Percentiles rank a stretch among this genome's conserved stretches.
phyloP scores from a whole-genome alignment of 2,888 invertebrate genomes.

The Cyrtodaria siliqua region DNA sequence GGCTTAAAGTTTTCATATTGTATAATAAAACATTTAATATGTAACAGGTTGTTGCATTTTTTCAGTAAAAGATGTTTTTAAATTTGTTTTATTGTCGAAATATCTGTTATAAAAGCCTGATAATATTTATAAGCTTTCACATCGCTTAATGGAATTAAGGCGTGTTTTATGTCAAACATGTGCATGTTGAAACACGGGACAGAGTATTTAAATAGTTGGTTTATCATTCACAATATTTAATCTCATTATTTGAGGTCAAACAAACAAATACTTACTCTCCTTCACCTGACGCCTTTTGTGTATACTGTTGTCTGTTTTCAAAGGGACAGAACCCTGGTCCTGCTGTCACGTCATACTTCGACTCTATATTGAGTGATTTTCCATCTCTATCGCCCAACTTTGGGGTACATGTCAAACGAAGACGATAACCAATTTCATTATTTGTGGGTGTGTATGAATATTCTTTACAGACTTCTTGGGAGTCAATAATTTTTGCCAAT shows the following conservation, averaged over 20 bases:
- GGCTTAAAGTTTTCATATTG: too few relatives aligned
- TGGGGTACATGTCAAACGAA: conserved; percentile 89
- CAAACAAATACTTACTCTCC: conserved; percentile 87
- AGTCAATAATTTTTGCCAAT: conserved; percentile 85
- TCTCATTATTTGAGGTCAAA: too few relatives aligned
- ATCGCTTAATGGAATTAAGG: too few relatives aligned
- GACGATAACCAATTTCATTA: conserved; percentile 89
- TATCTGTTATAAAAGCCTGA: too few relatives aligned
- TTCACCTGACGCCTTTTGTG: conserved; percentile 88
- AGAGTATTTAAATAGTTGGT: not conserved
- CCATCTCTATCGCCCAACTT: conserved; percentile 88
- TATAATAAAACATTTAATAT: too few relatives aligned
- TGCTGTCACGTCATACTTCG: conserved; percentile 89
- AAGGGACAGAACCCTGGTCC: conserved; percentile 94
- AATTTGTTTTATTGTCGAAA: too few relatives aligned
- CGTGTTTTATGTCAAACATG: too few relatives aligned
- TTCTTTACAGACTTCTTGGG: conserved; percentile 89
- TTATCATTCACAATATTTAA: too few relatives aligned
- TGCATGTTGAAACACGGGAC: not conserved
- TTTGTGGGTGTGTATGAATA: conserved; percentile 89
- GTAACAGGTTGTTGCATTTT: too few relatives aligned
- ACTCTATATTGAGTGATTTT: conserved; percentile 87
- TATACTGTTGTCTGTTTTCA: conserved; percentile 92
- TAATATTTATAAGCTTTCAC: too few relatives aligned
- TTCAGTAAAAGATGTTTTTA: too few relatives aligned